Percentiles rank a stretch among this genome's conserved stretches.
phyloP scores from a whole-genome alignment of 2,888 invertebrate species.

The Cheilosia scutellata region DNA sequence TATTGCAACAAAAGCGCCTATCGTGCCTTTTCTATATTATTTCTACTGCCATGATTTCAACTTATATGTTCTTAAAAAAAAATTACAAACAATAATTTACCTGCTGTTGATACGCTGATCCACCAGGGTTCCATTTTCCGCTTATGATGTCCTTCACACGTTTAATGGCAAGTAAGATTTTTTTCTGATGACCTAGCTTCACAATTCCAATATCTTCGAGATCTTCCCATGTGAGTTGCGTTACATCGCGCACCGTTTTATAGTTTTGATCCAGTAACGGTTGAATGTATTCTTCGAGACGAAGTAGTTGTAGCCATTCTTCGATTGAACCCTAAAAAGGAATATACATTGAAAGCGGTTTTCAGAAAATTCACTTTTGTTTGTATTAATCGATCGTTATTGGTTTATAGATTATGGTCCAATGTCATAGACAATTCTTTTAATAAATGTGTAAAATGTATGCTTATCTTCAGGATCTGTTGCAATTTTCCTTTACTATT shows the following conservation, averaged over 20 bases:
- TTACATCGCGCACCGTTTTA: constrained; percentile 96
- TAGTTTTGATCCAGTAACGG: constrained; percentile 97
- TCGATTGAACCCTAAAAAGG: constrained; percentile 91
- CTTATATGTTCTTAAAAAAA: no score
- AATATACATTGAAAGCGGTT: constrained; percentile 38
- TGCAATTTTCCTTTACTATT: no score
- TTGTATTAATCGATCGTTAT: no score
- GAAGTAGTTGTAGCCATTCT: constrained; percentile 96
- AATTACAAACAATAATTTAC: constrained; percentile 71
- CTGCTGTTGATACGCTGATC: constrained; percentile 82
- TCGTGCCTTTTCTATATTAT: constrained; percentile 9
- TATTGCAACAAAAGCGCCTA: constrained; percentile 20
- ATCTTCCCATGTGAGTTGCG: constrained; percentile 99
- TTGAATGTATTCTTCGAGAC: constrained; percentile 96
- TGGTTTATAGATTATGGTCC: no score
- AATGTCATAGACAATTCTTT: no score
- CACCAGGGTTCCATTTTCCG: constrained; percentile 88
- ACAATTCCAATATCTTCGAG: constrained; percentile 98
- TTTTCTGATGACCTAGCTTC: constrained; percentile 98
- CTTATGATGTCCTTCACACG: constrained; percentile 96
- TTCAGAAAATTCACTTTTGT: background rate
- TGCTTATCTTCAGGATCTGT: no score
- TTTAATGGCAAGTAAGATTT: constrained; percentile 98
- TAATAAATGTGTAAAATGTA: background rate
- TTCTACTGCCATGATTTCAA: background rate